These are phyloP conservation scores for Diacarnus erythraeanus DNA, from an alignment of 37 sponge, comb jelly and placozoan species.

Conservation along the genomic window DNA sequence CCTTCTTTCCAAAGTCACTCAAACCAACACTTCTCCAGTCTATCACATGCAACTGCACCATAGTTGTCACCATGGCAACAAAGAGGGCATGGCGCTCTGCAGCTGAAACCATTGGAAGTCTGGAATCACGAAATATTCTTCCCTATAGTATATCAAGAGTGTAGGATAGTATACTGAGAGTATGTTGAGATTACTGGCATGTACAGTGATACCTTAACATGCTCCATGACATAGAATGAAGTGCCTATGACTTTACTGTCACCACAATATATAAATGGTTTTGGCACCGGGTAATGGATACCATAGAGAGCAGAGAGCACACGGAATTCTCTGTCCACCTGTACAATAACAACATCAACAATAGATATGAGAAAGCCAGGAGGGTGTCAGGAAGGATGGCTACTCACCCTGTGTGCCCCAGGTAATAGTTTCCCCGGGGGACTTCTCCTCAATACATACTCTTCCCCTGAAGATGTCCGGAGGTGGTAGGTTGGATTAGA, in stretches of 20 bases:
- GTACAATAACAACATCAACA: neutral
- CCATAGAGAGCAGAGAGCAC: constrained; percentile 61
- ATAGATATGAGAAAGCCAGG: neutral
- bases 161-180: neutral
- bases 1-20: constrained; percentile 57
- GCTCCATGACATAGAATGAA: constrained; percentile 84
- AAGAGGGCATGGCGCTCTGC: constrained; percentile 54
- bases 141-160: constrained; percentile 40
- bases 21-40: constrained; percentile 60
- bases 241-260: constrained; percentile 73
- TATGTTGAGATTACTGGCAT: neutral
- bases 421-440: constrained; percentile 76
- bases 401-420: constrained; percentile 76
- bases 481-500: constrained; percentile 86
- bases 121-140: constrained; percentile 53
- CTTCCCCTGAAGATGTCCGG: constrained; percentile 27
- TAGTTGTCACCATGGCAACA: constrained; percentile 50
- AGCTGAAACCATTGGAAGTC: constrained; percentile 42
- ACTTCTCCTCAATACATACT: constrained; percentile 67
- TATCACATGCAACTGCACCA: constrained; percentile 71
- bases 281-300: constrained; percentile 73
- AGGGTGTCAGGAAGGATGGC: neutral
- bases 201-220: constrained; percentile 46
- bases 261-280: constrained; percentile 65
- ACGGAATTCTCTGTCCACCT: constrained; percentile 61